Base-by-base conservation (phyloP, 2,113 vertebrate species). In the Varanus salvator region DNA sequence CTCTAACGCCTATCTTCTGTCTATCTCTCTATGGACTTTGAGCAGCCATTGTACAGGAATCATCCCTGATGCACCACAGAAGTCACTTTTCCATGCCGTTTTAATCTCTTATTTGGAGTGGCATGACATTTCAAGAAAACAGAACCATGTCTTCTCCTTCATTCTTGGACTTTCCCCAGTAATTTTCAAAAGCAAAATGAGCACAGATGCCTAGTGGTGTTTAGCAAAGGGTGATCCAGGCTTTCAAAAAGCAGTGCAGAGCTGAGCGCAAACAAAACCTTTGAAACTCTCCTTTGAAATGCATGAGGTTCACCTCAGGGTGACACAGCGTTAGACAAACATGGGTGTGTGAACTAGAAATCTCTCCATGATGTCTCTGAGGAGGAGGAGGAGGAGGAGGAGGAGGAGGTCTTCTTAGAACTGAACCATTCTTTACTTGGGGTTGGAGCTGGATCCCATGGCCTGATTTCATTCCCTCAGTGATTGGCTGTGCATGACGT, bases 141-240 rank as follows among this genome's bases (percentile, higher is more conserved):
- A 90, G 86, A 44, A 1, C 64, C 34, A 25, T 92, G 92, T 93
- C 44, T 0, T 44, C 2, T 83, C 78, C 31, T 57, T 90, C 84
- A 72, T 89, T 60, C 85, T 92, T 87, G 90, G 90, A 94, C 83
- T 94, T 94, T 91, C 93, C 23, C 92, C 85, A 90, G 3, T 80
- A 84, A 83, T 52, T 84, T 68, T 92, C 54, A 80, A 34, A 71
- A 69, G 80, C 0, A 80, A 50, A 94, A 75, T 66, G 91, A 92
- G 92, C 76, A 87, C 66, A 93, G 64, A 78, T 17, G 90, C 52
- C 57, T 23, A 80, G 88, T 76, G 76, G 88, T 94, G 91, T 94
- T 86, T 84, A 90, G 93, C 91, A 75, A 93, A 93, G 89, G 93
- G 80, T 96, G 96, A 96, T 94, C 94, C 95, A 96, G 90, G 92